phyloP scores from a whole-genome alignment of 2,888 invertebrate genomes.

The Eupsilia transversa region DNA sequence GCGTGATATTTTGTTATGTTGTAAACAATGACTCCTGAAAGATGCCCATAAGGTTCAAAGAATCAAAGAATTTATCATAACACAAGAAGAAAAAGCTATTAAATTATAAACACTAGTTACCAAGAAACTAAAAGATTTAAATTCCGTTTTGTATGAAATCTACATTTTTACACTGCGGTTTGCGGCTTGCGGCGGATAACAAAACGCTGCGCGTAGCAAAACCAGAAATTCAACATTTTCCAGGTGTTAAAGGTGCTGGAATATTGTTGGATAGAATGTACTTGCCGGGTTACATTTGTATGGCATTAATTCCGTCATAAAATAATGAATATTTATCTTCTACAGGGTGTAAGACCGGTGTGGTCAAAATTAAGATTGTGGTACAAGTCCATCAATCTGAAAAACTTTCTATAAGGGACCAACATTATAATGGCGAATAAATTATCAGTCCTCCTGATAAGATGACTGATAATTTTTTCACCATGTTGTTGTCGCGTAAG shows the following conservation, averaged over 20 bases:
- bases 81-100: not conserved
- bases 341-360: too few relatives aligned
- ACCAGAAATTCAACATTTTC: slow-evolving; percentile 11
- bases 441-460: too few relatives aligned
- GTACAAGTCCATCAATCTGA: too few relatives aligned
- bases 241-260: not conserved
- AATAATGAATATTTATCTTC: not conserved
- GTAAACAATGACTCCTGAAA: too few relatives aligned
- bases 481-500: too few relatives aligned
- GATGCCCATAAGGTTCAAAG: too few relatives aligned
- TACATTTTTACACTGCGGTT: slow-evolving; percentile 12
- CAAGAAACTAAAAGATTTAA: not conserved
- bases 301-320: not conserved
- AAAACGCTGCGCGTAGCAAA: slow-evolving; percentile 18
- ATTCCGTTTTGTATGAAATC: not conserved
- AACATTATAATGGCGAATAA: too few relatives aligned
- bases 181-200: slow-evolving; percentile 16
- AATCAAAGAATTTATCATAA: not conserved
- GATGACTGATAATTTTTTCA: too few relatives aligned
- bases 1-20: too few relatives aligned
- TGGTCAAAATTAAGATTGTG: too few relatives aligned
- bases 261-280: not conserved
- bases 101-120: not conserved
- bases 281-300: not conserved
- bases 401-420: too few relatives aligned